These are phyloP conservation scores for Dolichallabes microphthalmus DNA, from an alignment of 2,113 vertebrate species.

Conservation along the genomic window DNA sequence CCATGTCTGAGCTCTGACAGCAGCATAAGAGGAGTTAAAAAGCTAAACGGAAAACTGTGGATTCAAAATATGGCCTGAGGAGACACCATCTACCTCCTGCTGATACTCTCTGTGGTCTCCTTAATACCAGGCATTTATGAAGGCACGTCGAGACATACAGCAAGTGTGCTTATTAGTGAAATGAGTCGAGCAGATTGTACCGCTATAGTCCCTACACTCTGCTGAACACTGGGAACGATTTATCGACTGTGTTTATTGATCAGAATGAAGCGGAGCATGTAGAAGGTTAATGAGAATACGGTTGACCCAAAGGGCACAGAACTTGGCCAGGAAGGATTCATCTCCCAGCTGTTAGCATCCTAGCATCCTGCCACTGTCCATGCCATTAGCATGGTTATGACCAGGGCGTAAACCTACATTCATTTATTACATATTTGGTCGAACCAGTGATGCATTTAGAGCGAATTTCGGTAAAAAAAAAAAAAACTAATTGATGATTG, in stretches of 20 bases:
- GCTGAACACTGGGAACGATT: background rate
- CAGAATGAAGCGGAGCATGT: constrained; percentile 13
- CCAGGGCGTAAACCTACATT: background rate
- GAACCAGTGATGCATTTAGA: background rate
- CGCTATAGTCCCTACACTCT: background rate
- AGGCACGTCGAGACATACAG: background rate
- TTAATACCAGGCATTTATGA: constrained; percentile 26
- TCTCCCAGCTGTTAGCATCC: constrained; percentile 21
- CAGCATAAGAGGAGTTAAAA: constrained; percentile 16
- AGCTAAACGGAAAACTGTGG: constrained; percentile 34
- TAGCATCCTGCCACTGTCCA: background rate
- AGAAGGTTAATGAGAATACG: constrained; percentile 22
- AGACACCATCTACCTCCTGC: constrained; percentile 37
- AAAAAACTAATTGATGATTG: background rate
- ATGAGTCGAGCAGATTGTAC: constrained; percentile 2
- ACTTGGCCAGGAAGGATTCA: background rate
- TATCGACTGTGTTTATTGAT: constrained; percentile 15
- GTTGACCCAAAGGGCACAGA: constrained; percentile 18
- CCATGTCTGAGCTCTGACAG: background rate
- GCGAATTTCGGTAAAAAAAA: too few species aligned
- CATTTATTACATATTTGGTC: background rate
- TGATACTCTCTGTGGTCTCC: constrained; percentile 22
- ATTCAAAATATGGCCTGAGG: constrained; percentile 39
- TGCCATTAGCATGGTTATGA: background rate
- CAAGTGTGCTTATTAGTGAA: constrained; percentile 9